Evolutionary conservation across 2,888 invertebrate species (phyloP), one percentile per base, ranked within the genome.

Genomic region (Trissoscelio sp.): DNA sequence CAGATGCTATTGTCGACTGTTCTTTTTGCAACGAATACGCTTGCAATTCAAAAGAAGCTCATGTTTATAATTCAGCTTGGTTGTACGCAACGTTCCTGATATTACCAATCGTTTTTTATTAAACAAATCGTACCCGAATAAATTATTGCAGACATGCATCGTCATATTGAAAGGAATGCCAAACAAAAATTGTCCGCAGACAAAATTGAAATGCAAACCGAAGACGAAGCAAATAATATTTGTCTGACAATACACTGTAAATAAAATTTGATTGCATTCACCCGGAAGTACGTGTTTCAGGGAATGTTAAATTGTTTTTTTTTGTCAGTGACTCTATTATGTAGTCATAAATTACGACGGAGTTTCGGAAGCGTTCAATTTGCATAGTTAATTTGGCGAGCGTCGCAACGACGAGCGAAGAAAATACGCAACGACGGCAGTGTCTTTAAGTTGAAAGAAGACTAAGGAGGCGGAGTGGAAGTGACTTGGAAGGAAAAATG

Each of bases 341-440:
- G 42, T 37, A 22, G 22, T 55, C 37, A 42, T 69, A 77, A 69
- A 69, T 77, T 77, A 53, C 16, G 2, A 6, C 22, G 22, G 16
- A 55, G 60, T 77, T 69, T 74, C 62, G 79, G 79, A 73, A 75
- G 80, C 44, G 20, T 58, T 57, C 74, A 73, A 80, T 79, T 60
- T 79, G 69, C 80, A 80, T 80, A 66, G 37, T 58, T 81, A 81
- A 81, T 81, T 72, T 60, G 53, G 60, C 39, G 64, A 46, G 44
- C 55, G 73, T 44, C 58, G 37, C 39, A 37, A 34, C 24, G 57
- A 14, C 18, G 9, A 37, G n/a, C 24, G 31, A 60, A 73, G 60
- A 80, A 74, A 74, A 74, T 73, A 28, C 46, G 31, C 51, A 64
- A 16, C 22, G 46, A 53, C 66, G 62, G 66, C 55, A 18, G 73